A percentile compares a stretch with the other conserved stretches of the same genome.
Conservation (phyloP, 2,113 vertebrate genomes). For the Microtus oregoni region DNA sequence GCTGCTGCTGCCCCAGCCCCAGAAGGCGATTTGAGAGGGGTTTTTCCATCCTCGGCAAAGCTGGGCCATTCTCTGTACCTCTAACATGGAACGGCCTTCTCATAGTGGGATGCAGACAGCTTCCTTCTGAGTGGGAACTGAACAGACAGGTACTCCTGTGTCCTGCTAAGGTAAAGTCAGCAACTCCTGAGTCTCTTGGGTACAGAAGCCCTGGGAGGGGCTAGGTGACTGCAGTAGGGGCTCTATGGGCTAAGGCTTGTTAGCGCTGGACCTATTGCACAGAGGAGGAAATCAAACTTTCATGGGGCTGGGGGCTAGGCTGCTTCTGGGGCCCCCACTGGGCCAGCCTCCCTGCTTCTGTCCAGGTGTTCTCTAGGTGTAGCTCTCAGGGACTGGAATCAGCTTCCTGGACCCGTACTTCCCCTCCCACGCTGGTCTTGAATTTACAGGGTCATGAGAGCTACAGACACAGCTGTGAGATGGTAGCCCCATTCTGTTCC, state of each 20-base stretch:
- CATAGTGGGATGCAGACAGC: background rate
- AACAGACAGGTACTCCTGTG: background rate
- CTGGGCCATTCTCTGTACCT: background rate
- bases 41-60: no score
- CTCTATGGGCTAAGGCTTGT: background rate
- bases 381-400: background rate
- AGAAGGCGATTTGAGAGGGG: background rate
- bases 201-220: background rate
- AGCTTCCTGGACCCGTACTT: no score
- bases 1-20: background rate
- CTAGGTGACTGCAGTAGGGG: accelerated
- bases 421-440: background rate
- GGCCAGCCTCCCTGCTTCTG: background rate
- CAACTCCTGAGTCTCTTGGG: accelerated
- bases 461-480: background rate
- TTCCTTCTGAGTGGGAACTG: background rate
- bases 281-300: background rate
- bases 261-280: no score
- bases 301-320: no score
- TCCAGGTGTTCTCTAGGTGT: background rate
- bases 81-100: background rate
- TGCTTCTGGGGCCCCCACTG: background rate
- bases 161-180: background rate
- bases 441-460: background rate
- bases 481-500: background rate